These are phyloP conservation scores for Prorops nasuta DNA, from an alignment of 1,140 invertebrate species.

Conservation along the genomic window DNA sequence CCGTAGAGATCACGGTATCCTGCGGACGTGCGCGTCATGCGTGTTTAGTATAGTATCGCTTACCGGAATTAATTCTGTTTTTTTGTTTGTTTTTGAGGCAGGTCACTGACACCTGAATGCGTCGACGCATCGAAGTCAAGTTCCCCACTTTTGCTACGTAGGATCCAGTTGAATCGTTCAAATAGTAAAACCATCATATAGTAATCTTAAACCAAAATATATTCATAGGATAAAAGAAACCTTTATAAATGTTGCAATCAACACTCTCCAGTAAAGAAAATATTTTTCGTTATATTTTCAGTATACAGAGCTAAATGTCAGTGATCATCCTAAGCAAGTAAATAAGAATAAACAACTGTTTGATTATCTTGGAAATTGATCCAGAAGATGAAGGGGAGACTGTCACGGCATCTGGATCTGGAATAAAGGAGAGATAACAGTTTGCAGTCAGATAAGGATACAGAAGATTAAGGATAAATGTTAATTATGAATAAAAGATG, in stretches of 20 bases:
- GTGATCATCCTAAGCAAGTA: not conserved
- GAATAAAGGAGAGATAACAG: not conserved
- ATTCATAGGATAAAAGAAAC: conserved; percentile 9
- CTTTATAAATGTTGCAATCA: conserved; percentile 5
- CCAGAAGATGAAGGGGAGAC: not conserved
- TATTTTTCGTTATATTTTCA: too few relatives aligned
- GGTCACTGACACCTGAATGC: conserved; percentile 24
- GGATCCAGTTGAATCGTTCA: conserved; percentile 19
- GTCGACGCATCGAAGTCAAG: conserved; percentile 23
- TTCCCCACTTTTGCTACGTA: conserved; percentile 23
- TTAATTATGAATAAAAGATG: not conserved
- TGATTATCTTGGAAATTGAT: not conserved
- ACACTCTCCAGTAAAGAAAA: too few relatives aligned
- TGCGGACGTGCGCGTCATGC: not conserved
- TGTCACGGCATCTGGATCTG: not conserved
- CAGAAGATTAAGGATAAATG: not conserved
- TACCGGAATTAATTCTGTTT: conserved; percentile 18
- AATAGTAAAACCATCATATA: conserved; percentile 9
- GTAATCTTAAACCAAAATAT: conserved; percentile 8
- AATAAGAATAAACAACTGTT: too few relatives aligned
- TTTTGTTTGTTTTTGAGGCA: conserved; percentile 26
- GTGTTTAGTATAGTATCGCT: conserved; percentile 14
- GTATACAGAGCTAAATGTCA: too few relatives aligned
- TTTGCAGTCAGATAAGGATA: not conserved
- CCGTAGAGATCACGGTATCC: conserved; percentile 3